Base-by-base conservation (phyloP, 2,888 invertebrate species). In the Carpatolechia fugitivella region DNA sequence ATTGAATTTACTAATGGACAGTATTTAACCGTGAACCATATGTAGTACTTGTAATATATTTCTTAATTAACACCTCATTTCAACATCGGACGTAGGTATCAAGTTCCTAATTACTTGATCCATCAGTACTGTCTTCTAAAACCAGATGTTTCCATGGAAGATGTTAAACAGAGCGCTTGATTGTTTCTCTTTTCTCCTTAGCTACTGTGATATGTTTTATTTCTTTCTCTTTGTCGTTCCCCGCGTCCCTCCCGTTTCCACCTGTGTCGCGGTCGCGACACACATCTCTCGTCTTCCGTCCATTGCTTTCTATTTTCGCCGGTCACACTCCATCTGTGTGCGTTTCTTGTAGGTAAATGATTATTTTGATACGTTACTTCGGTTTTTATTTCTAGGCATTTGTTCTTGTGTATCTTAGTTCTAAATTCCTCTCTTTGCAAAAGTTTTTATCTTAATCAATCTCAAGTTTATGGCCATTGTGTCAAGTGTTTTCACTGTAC, bases 221-320 rank as follows among this genome's bases (percentile, higher is more conserved):
- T 80, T 78, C 74, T 72, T 66, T 84, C 74, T 60, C 33, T 16
- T 71, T 65, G 36, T 36, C 14, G 36, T 74, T 64, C 68, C 65
- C 61, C 24, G 24, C 24, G 24, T 24, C 24, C 62, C 70, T 70
- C 77, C 76, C 72, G 71, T 66, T 61, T 79, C 74, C 85, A 86
- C 87, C 86, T 87, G 88, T 72, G 24, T 24, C 24, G 24, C 24
- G 33, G 80, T 71, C 77, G 79, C 83, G 86, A 81, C 89, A 89
- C 83, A 89, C 85, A 88, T 86, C 78, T 78, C 69, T 67, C 64
- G 62, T 78, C 82, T 84, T 82, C 82, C 80, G 81, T 77, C 77
- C 81, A 78, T 72, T 87, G 87, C 90, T 90, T 90, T 90, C 89
- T 90, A 89, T 87, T 89, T 87, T 87, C 77, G 85, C 85, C 72